Conservation (phyloP, 2,888 invertebrate species). For the Notodonta dromedarius region DNA sequence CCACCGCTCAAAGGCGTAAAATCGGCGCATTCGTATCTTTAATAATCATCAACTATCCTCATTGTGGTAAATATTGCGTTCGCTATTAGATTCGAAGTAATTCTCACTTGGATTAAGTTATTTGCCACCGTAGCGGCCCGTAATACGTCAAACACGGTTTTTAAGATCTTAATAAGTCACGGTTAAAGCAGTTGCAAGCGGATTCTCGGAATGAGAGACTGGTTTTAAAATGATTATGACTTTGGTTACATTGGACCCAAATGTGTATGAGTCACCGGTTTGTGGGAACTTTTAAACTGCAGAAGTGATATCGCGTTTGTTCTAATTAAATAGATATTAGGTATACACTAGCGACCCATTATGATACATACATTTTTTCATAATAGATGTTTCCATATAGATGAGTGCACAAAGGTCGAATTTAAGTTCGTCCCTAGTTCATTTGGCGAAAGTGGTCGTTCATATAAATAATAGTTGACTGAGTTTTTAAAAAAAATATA, state of each 20-base stretch:
- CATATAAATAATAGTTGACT: too few species aligned
- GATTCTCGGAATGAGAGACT: conserved; percentile 49
- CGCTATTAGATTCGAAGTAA: conserved; percentile 47
- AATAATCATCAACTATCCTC: conserved; percentile 60
- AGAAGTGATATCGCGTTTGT: not conserved
- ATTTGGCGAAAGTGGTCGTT: too few species aligned
- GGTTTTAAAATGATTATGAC: conserved; percentile 45
- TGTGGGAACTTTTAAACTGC: conserved; percentile 40
- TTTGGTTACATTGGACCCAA: conserved; percentile 45
- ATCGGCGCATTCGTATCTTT: conserved; percentile 59
- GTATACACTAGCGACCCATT: too few species aligned
- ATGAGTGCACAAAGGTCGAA: too few species aligned
- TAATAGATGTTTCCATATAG: too few species aligned
- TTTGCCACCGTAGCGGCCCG: conserved; percentile 43
- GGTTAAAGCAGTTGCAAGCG: conserved; percentile 41
- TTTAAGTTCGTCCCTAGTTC: too few species aligned
- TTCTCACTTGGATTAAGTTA: conserved; percentile 57
- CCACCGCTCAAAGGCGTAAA: conserved; percentile 46
- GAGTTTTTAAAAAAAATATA: too few species aligned
- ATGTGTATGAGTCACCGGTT: conserved; percentile 47
- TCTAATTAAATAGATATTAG: too few species aligned
- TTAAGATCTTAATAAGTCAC: conserved; percentile 45
- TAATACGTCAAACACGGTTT: conserved; percentile 30
- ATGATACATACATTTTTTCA: too few species aligned
- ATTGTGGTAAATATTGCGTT: conserved; percentile 69